Evolutionary conservation across 1,140 invertebrate species (phyloP), one percentile per base, ranked within the genome.

Genomic region (Whitmania pigra): DNA sequence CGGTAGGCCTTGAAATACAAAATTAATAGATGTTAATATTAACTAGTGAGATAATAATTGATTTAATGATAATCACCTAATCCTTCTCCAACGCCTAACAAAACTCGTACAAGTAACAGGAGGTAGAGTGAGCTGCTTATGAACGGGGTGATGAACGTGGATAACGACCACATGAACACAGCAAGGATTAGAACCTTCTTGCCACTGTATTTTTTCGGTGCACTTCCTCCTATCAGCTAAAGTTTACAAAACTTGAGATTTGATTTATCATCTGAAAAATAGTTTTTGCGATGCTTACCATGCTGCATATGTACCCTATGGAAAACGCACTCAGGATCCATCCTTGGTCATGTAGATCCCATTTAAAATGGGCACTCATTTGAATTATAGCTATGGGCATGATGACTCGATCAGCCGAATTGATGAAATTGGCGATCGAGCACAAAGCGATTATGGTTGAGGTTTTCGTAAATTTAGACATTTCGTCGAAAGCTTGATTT

Each of bases 331-430:
- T 89, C 29, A 89, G 81, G 69, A 90, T 88, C 88, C 88, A 90
- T 73, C 89, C 89, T 79, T 90, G 88, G 78, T 85, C 86, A 76
- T 89, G 86, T 27, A 90, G 78, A 75, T 83, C 86, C 89, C 89
- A 90, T 54, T 87, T 85, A 78, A 86, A 90, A 78, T 89, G 83
- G 78, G 88, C 85, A 2, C 87, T 86, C 88, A 90, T 90, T 1
- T 85, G 87, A 49, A 90, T 86, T 73, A 90, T 89, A 18, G 89
- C 88, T 66, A 90, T 89, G 0, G 89, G 89, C 89, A 90, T 90
- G 67, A 90, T 88, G 25, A 90, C 88, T 73, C 89, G 80, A 80
- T 90, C 89, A 2, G 89, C 89, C 55, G 89, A 87, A 80, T 90
- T 90, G 74, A 90, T 90, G 75, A 90, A 89, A 82, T 90, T 90